These are phyloP conservation scores for Cyprinodon variegatus DNA, from an alignment of 2,113 vertebrate species.

Conservation along the genomic window DNA sequence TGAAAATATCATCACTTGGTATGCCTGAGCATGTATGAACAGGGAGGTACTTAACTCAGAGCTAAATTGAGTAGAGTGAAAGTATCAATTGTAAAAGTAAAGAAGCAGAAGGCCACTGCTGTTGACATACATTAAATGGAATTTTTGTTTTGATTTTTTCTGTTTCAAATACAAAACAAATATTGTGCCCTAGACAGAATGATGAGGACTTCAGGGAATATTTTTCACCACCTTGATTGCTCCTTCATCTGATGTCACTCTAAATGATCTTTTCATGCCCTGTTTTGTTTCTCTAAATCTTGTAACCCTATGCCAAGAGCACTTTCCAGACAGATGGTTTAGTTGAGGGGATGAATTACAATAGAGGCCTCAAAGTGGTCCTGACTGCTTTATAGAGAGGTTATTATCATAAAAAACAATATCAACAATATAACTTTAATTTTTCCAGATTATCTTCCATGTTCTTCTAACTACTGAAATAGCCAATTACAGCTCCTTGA, in stretches of 20 bases:
- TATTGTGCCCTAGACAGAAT: background rate
- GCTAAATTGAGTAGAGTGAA: conserved; percentile 50
- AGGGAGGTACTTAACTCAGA: conserved; percentile 36
- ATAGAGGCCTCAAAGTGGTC: conserved; percentile 26
- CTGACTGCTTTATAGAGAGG: conserved; percentile 14
- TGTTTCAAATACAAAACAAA: background rate
- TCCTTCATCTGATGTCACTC: background rate
- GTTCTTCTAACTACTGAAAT: conserved; percentile 37
- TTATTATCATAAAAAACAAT: conserved; percentile 44
- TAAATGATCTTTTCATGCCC: background rate
- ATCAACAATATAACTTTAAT: background rate
- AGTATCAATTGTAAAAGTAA: conserved; percentile 13
- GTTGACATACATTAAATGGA: rapidly evolving
- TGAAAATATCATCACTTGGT: conserved; percentile 80
- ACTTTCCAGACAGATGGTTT: conserved; percentile 29
- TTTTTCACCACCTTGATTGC: background rate
- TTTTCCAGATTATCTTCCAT: conserved; percentile 20
- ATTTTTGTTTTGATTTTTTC: background rate
- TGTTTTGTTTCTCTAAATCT: background rate
- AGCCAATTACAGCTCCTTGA: conserved; percentile 36
- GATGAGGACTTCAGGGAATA: too few relatives aligned
- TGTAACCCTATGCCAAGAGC: conserved; percentile 22
- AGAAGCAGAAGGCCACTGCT: background rate
- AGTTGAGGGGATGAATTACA: conserved; percentile 4
- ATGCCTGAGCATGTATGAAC: conserved; percentile 45